Evolutionary conservation across 1,140 invertebrate genomes (phyloP), one percentile per base, ranked within the genome.

Genomic region (Drosophila serrata): DNA sequence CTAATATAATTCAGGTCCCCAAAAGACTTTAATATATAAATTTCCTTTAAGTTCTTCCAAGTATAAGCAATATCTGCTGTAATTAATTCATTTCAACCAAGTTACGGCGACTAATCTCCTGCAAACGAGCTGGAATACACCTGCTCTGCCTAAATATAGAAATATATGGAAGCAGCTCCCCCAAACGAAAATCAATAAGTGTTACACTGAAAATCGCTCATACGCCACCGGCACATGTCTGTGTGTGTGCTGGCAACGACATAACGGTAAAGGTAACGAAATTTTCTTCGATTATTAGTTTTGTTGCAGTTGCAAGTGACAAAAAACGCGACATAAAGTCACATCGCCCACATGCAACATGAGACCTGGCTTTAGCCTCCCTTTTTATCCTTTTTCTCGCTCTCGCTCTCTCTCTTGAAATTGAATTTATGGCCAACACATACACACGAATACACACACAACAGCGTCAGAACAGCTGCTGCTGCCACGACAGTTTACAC

Each of bases 361-460:
- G 53, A 65, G 73, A 49, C 43, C 46, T 37, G 40, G 37, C 39
- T 12, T 29, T 35, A 11, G n/a, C 43, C 31, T 37, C 59, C 58
- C 19, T 48, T 42, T 48, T 42, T 62, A 60, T 75, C 59, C 55
- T 81, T 9, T 49, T 75, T 65, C 53, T n/a, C n/a, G n/a, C n/a
- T n/a, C n/a, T n/a, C n/a, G n/a, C n/a, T n/a, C n/a, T n/a, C n/a
- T n/a, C n/a, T 82, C 79, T 69, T 46, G 43, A 88, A 87, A 87
- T 87, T 87, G 84, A 87, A 87, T 87, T 87, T 87, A 87, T 87
- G 80, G 69, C 75, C 74, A 70, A 51, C 37, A 56, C 33, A 48
- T 67, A 57, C 59, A 39, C 76, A 40, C 42, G 45, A 56, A 63
- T 33, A 31, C 13, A 31, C 15, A 31, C 48, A 12, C 27, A 29